phyloP scores from a whole-genome alignment of 2,797 vertebrate genomes.

The Microtus agrestis region DNA sequence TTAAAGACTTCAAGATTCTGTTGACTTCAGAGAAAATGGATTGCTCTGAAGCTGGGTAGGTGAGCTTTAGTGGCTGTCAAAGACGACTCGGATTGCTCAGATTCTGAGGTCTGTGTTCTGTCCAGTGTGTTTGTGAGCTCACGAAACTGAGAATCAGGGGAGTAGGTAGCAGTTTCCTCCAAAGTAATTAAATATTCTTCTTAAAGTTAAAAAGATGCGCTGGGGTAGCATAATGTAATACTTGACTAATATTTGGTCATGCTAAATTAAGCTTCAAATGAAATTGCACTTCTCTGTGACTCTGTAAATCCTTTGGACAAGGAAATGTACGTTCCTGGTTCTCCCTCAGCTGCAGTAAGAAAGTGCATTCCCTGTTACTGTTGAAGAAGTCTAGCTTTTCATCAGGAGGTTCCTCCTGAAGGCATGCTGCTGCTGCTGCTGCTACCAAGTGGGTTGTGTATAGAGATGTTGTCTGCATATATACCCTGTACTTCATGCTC shows the following conservation, averaged over 20 bases:
- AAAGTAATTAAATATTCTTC: not conserved
- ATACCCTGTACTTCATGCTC: not conserved
- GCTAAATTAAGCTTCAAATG: conserved; percentile 2
- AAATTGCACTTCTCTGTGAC: conserved; percentile 22
- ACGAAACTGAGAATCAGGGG: not conserved
- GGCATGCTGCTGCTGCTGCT: not conserved
- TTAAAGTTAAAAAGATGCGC: not conserved
- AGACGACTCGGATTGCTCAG: not conserved
- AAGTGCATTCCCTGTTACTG: not conserved
- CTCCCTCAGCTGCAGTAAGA: conserved; percentile 11
- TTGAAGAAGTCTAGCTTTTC: not conserved
- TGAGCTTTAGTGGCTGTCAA: not conserved
- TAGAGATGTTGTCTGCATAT: not conserved
- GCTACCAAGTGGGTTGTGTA: not conserved
- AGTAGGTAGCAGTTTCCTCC: not conserved
- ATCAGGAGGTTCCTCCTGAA: not conserved
- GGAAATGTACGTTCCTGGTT: not conserved
- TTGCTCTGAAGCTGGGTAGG: conserved; percentile 9
- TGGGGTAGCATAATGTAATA: not conserved
- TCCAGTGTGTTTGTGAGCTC: not conserved
- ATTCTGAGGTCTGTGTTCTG: not conserved
- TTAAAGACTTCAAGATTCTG: not conserved
- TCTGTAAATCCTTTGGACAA: conserved; percentile 51
- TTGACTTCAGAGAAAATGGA: not conserved
- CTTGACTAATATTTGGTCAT: conserved; percentile 14